Base-by-base conservation (phyloP, 2,888 invertebrate genomes). In the Desoria tigrina region DNA sequence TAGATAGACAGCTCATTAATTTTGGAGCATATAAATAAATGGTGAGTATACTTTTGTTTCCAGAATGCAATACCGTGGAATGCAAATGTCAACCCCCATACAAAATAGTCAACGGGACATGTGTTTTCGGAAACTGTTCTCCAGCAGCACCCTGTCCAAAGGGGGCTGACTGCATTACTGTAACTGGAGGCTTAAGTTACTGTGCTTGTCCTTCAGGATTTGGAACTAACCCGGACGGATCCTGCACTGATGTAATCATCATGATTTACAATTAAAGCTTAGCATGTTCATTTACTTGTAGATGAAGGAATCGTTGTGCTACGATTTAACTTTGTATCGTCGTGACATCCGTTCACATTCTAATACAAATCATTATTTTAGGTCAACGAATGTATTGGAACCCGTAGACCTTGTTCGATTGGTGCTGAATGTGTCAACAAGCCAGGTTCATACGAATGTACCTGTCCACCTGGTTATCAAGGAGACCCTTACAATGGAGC, bases 181-280 rank as follows among this genome's bases (percentile, higher is more conserved):
- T 94, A 74, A 89, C 93, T 16, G 92, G 92, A 27, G 91, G 90
- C 57, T 90, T 92, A 1, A 94, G 93, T 79, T 94, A 94, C 79
- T 94, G 94, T 77, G 94, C 94, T 57, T 94, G 94, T 79, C 94
- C 94, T 6, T 88, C 90, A 78, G 94, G 94, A 18, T 93, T 86
- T 79, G 86, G 87, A 65, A 88, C 90, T 24, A 86, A 86, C 63
- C 78, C 83, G 1, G 91, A 92, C 77, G 91, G 92, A 18, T 85
- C 89, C n/a, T 94, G 94, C 78, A 84, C 86, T 80, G 92, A 94
- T 79, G 86, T 92, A 45, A 45, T 39, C 9, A 39, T 39, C 9
- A 16, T 39, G 39, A 39, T 39, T 39, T 16, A 39, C 39, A 39
- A n/a, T n/a, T n/a, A n/a, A n/a, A n/a, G n/a, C n/a, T n/a, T n/a